Percentiles rank a stretch among this genome's conserved stretches.
These are phyloP conservation scores for Scrobipalpa atriplicella DNA, from an alignment of 2,888 invertebrate species.

Conservation along the genomic window DNA sequence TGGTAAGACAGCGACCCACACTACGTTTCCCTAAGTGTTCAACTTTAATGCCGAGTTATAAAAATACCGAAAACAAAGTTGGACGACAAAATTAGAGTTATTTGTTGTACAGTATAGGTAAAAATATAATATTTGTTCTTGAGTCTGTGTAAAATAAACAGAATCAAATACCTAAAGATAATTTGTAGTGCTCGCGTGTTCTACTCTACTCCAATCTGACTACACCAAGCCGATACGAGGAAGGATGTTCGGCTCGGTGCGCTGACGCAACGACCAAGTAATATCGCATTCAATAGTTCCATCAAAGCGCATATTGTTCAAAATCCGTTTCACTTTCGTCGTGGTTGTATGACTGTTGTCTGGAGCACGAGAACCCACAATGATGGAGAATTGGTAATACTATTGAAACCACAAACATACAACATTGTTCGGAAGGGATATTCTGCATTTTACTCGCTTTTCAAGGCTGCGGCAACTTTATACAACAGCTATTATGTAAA, in stretches of 20 bases:
- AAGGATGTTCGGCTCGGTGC: constrained; percentile 24
- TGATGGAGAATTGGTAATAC: constrained; percentile 20
- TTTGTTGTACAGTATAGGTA: no score
- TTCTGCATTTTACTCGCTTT: not conserved
- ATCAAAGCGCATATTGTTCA: constrained; percentile 30
- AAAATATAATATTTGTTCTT: no score
- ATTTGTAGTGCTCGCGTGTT: no score
- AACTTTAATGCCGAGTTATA: no score
- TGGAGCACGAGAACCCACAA: not conserved
- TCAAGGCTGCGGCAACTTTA: not conserved
- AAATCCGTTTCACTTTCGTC: constrained; percentile 29
- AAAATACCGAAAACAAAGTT: no score
- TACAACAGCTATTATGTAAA: not conserved
- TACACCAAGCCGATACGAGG: not conserved
- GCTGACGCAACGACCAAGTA: constrained; percentile 23
- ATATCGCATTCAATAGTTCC: constrained; percentile 23
- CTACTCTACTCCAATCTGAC: not conserved
- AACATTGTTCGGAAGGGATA: not conserved
- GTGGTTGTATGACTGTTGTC: not conserved
- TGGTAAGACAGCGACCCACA: no score
- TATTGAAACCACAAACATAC: constrained; percentile 21
- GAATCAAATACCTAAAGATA: no score
- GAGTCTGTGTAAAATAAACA: no score
- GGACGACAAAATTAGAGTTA: no score
- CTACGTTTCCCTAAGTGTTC: no score